Percentiles rank a stretch among this genome's conserved stretches.
These are phyloP conservation scores for Chrysaora quinquecirrha DNA, from an alignment of 30 jellyfish, hydroid and myxozoan genomes.

Conservation along the genomic window DNA sequence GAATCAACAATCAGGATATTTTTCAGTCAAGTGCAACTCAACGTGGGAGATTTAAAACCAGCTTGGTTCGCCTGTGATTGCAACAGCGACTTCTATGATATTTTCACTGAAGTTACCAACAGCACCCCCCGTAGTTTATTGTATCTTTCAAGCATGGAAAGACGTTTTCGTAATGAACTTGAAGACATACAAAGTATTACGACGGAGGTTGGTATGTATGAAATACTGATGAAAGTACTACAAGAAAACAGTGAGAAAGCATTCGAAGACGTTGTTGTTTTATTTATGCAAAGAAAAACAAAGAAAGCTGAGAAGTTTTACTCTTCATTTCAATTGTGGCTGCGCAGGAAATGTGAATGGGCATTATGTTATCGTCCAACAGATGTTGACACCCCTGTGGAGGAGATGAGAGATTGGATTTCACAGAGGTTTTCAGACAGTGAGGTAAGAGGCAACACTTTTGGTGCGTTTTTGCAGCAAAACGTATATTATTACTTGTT, in stretches of 20 bases:
- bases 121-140: background rate
- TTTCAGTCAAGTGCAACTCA: background rate
- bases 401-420: background rate
- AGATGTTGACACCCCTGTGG: slow-evolving; percentile 10
- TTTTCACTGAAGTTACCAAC: background rate
- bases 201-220: background rate
- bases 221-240: background rate
- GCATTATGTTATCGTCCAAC: slow-evolving; percentile 6
- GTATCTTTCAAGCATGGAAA: background rate
- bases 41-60: background rate
- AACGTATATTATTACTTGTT: background rate
- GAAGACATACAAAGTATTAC: background rate
- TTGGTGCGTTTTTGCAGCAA: too few relatives aligned
- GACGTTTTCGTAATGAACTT: background rate
- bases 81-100: slow-evolving; percentile 1
- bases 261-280: background rate
- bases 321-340: background rate
- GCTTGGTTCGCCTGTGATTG: slow-evolving; percentile 13
- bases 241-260: background rate
- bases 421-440: background rate
- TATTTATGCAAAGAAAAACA: background rate
- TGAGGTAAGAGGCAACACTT: too few relatives aligned
- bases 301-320: background rate
- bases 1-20: background rate
- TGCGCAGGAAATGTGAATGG: slow-evolving; percentile 4